Percentiles rank a stretch among this genome's conserved stretches.
Conservation (phyloP, 92 coral and sea anemone species). For the Actinernus sp. region DNA sequence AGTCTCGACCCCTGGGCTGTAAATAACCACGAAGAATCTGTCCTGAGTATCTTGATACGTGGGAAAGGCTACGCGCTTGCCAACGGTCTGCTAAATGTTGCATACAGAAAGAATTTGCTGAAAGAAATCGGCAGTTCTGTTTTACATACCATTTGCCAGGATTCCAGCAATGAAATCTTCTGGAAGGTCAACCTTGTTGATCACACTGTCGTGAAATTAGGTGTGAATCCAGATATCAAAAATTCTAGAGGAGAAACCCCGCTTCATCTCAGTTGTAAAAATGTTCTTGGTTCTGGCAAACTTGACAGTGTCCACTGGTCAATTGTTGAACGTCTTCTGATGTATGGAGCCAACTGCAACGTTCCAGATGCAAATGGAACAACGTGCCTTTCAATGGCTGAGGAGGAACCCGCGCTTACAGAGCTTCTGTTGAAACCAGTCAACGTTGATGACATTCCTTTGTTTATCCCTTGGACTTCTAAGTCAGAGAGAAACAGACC, state of each 20-base stretch:
- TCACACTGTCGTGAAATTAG: conserved; percentile 1
- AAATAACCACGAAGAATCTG: conserved; percentile 9
- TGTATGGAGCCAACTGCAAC: conserved; percentile 10
- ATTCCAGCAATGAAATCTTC: neutral
- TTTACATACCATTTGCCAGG: neutral
- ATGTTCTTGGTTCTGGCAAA: neutral
- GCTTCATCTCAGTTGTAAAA: conserved; percentile 24
- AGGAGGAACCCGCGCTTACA: conserved; percentile 6
- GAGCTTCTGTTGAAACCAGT: conserved; percentile 8
- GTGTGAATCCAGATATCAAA: neutral
- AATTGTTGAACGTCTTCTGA: conserved; percentile 11
- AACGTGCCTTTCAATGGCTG: conserved; percentile 7
- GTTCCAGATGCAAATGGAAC: conserved; percentile 2
- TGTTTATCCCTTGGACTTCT: conserved; percentile 31
- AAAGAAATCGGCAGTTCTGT: neutral
- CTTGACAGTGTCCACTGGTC: neutral
- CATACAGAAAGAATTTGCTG: neutral
- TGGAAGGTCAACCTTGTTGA: conserved; percentile 1
- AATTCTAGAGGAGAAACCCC: conserved; percentile 37
- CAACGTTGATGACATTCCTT: conserved; percentile 2
- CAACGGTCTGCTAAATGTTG: neutral
- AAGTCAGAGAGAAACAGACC: conserved; percentile 16
- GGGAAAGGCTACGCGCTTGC: conserved; percentile 27
- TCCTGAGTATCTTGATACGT: conserved; percentile 7
- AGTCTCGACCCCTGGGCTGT: conserved; percentile 13